Conservation (phyloP, 2,113 vertebrate species). For the Noctilio leporinus region DNA sequence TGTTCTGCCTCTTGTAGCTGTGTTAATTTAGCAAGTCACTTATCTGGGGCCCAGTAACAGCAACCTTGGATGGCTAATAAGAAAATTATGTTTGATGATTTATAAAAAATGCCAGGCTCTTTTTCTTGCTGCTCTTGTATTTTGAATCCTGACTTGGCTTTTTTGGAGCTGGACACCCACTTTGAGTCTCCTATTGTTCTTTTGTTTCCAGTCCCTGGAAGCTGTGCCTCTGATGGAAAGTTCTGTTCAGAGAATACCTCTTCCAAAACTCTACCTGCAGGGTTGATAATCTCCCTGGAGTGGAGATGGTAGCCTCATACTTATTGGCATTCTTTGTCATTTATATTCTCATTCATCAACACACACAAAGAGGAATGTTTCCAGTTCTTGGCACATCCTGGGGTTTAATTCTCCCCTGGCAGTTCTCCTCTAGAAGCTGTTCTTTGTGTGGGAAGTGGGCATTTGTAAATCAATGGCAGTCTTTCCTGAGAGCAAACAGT, state of each 20-base stretch:
- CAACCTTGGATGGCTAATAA: not conserved
- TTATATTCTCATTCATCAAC: not conserved
- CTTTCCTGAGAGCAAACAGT: not conserved
- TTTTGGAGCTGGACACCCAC: not conserved
- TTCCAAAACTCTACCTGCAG: not conserved
- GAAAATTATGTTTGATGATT: not conserved
- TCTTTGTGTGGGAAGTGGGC: not conserved
- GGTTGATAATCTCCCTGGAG: not conserved
- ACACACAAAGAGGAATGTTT: not conserved
- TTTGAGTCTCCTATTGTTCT: not conserved
- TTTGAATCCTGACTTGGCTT: not conserved
- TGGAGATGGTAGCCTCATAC: not conserved
- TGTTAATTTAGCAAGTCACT: not conserved
- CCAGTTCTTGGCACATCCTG: not conserved
- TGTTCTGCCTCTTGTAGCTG: not conserved
- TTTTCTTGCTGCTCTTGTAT: not conserved
- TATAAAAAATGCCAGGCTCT: not conserved
- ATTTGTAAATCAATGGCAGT: slow-evolving; percentile 14
- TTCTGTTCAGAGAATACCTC: not conserved
- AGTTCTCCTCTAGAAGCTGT: not conserved
- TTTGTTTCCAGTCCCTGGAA: not conserved
- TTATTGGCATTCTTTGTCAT: not conserved
- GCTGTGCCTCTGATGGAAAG: not conserved
- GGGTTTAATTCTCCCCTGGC: not conserved
- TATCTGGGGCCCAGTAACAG: not conserved